These are phyloP conservation scores for Albula goreensis DNA, from an alignment of 2,113 vertebrate genomes.

Conservation along the genomic window DNA sequence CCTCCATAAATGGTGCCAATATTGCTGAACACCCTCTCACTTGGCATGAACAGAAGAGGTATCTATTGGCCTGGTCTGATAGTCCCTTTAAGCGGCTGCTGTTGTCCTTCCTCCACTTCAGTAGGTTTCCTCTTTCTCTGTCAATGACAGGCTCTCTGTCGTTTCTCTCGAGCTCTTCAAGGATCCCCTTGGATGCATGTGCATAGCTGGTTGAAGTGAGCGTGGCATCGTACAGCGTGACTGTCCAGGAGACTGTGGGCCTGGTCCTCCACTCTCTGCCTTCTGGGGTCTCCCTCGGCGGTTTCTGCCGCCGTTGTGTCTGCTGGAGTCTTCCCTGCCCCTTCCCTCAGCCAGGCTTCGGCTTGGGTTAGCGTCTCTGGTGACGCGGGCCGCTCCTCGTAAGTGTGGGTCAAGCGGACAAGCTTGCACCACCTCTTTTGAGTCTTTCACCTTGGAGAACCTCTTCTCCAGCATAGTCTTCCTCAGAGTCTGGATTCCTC, in stretches of 20 bases:
- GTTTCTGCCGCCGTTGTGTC: background rate
- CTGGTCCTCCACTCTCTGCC: background rate
- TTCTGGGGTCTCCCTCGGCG: background rate
- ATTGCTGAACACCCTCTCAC: conserved; percentile 19
- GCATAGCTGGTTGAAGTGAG: background rate
- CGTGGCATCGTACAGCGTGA: background rate
- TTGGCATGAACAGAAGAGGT: conserved; percentile 4
- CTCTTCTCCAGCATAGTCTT: conserved; percentile 15
- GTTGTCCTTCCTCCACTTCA: conserved; percentile 19
- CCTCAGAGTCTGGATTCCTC: conserved; percentile 8
- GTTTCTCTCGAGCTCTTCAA: background rate
- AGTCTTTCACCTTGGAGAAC: background rate
- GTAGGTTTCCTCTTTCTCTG: background rate
- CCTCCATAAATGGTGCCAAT: conserved; percentile 26
- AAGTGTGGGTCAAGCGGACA: conserved; percentile 13
- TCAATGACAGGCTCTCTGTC: background rate
- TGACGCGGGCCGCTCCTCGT: conserved; percentile 15
- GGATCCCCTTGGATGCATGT: background rate
- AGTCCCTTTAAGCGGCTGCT: background rate
- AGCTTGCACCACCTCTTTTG: conserved; percentile 18
- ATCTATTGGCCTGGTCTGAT: background rate
- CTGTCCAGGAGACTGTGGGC: background rate
- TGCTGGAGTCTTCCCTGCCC: background rate
- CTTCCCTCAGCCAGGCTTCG: conserved; percentile 22
- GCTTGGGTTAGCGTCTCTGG: background rate